Evolutionary conservation across 92 coral and sea anemone species (phyloP).

Genomic region (Phenganax subtilis): DNA sequence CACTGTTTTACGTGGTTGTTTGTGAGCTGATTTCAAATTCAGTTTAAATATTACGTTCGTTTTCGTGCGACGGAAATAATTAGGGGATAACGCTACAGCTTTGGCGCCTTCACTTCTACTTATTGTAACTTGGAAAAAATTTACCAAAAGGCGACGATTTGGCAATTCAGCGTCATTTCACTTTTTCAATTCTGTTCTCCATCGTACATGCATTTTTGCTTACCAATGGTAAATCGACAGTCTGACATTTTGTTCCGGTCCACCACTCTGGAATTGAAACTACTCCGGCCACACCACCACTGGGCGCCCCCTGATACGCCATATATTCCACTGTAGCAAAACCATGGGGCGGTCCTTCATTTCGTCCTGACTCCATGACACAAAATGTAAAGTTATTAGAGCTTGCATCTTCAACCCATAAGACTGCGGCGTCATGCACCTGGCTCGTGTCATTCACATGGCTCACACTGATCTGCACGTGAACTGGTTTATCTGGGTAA

Average conservation of each 20-base stretch:
- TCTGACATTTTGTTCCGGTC: slow-evolving; percentile 26
- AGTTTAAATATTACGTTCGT: too few species aligned
- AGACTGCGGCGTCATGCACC: slow-evolving; percentile 64
- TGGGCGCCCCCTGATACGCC: slow-evolving; percentile 19
- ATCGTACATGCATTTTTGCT: too few species aligned
- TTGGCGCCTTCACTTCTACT: too few species aligned
- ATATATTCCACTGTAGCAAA: slow-evolving; percentile 15
- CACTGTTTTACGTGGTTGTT: too few species aligned
- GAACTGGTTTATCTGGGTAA: slow-evolving; percentile 70
- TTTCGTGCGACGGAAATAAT: too few species aligned
- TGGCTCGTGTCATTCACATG: slow-evolving; percentile 52
- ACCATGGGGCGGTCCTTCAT: slow-evolving; percentile 8
- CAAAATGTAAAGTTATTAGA: slow-evolving; percentile 39
- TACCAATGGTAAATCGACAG: neutral
- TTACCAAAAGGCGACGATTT: too few species aligned
- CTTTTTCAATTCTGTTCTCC: too few species aligned
- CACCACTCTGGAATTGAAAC: slow-evolving; percentile 26
- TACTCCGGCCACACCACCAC: slow-evolving; percentile 13
- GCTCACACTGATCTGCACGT: slow-evolving; percentile 62
- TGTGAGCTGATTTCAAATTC: too few species aligned
- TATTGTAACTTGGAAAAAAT: too few species aligned
- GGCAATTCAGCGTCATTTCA: too few species aligned
- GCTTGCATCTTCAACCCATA: slow-evolving; percentile 59
- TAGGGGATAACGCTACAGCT: too few species aligned
- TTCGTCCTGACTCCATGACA: slow-evolving; percentile 19